Percentiles rank a stretch among this genome's conserved stretches.
phyloP scores from a whole-genome alignment of 1,140 invertebrate genomes.

The Hycleus phaleratus region DNA sequence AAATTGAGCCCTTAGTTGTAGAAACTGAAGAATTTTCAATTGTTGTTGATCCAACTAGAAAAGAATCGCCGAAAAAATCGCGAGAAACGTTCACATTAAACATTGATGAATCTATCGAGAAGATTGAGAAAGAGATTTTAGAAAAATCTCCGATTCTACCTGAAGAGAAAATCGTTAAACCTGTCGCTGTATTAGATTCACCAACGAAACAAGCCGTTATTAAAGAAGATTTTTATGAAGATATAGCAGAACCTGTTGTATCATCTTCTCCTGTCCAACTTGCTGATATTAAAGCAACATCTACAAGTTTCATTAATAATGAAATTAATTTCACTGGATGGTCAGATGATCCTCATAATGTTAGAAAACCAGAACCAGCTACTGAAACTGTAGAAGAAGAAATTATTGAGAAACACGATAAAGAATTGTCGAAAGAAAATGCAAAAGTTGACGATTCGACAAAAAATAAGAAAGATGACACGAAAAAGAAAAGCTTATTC shows the following conservation, averaged over 20 bases:
- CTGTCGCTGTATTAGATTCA: constrained; percentile 18
- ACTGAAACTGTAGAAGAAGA: too few relatives aligned
- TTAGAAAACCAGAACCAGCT: background rate
- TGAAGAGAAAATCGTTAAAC: constrained; percentile 26
- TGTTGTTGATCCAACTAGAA: constrained; percentile 27
- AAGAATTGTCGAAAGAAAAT: constrained; percentile 34
- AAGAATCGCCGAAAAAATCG: constrained; percentile 24
- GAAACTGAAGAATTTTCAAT: constrained; percentile 33
- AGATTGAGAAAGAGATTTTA: constrained; percentile 31
- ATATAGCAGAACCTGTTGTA: constrained; percentile 17
- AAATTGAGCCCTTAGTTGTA: constrained; percentile 27
- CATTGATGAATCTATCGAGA: constrained; percentile 27
- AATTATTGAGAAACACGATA: constrained; percentile 35
- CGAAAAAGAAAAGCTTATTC: constrained; percentile 12
- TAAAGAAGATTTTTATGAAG: constrained; percentile 31
- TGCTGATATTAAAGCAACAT: constrained; percentile 24
- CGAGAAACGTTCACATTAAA: constrained; percentile 28
- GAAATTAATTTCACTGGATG: constrained; percentile 28
- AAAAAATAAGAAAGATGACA: background rate
- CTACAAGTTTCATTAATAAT: constrained; percentile 33
- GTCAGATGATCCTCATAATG: constrained; percentile 14
- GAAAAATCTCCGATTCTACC: constrained; percentile 29
- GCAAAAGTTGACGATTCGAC: background rate
- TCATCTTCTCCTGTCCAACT: constrained; percentile 10
- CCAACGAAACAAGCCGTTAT: constrained; percentile 23